Evolutionary conservation across 1,140 invertebrate species (phyloP).

Genomic region (Diprion similis): DNA sequence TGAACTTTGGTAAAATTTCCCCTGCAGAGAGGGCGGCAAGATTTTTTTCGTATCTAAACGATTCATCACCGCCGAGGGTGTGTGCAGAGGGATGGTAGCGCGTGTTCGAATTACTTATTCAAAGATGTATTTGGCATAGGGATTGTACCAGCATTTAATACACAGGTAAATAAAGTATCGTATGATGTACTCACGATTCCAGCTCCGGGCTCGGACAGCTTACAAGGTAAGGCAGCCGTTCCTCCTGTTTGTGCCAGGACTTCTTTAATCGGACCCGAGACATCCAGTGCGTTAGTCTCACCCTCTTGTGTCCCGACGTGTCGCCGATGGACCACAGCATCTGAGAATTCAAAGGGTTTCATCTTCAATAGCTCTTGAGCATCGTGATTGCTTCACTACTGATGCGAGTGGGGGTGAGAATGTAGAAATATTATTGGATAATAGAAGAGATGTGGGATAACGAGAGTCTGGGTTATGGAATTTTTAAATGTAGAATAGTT

Average conservation of each 20-base stretch:
- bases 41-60: not conserved
- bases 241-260: constrained; percentile 39
- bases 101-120: constrained; percentile 10
- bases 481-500: no score
- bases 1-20: not conserved
- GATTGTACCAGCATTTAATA: not conserved
- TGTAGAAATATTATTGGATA: no score
- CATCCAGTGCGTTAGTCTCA: constrained; percentile 12
- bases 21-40: no score
- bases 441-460: no score
- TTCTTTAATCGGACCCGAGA: constrained; percentile 30
- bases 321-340: constrained; percentile 14
- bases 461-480: no score
- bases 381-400: no score
- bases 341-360: not conserved
- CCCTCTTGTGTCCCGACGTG: not conserved
- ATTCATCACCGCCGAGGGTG: not conserved
- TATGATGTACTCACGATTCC: constrained; percentile 39
- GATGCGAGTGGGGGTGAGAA: no score
- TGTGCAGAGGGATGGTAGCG: not conserved
- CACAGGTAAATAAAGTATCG: not conserved
- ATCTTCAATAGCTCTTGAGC: no score
- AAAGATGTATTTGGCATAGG: not conserved
- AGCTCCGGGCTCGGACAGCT: constrained; percentile 30
- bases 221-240: constrained; percentile 39